phyloP scores from a whole-genome alignment of 2,888 invertebrate species.

The Julus scanicus region DNA sequence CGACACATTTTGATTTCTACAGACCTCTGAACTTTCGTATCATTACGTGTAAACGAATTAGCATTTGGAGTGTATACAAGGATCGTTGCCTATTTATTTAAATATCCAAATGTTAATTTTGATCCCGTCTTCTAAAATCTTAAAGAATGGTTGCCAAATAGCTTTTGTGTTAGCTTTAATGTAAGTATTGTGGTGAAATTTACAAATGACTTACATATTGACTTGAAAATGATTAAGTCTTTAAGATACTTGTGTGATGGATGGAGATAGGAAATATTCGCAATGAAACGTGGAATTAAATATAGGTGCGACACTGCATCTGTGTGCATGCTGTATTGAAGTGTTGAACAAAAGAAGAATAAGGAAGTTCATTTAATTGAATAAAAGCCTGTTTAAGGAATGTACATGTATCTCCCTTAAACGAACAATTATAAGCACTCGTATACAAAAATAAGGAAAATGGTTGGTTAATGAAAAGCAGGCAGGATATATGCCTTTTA shows the following conservation, averaged over 20 bases:
- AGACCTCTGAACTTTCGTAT: too few relatives aligned
- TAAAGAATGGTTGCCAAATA: too few relatives aligned
- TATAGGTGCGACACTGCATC: neutral
- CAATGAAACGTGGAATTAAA: neutral
- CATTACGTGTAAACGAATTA: too few relatives aligned
- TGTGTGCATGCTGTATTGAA: neutral
- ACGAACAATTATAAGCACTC: conserved; percentile 24
- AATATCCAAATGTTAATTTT: too few relatives aligned
- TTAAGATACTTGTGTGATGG: neutral
- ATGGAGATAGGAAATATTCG: neutral
- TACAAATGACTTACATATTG: neutral
- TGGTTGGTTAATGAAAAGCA: neutral
- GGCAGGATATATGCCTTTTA: conserved; percentile 26
- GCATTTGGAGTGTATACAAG: too few relatives aligned
- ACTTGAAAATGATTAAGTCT: neutral
- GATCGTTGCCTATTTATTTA: too few relatives aligned
- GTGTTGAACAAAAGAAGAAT: conserved; percentile 6
- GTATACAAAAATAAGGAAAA: neutral
- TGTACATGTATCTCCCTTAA: conserved; percentile 21
- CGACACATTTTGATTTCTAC: too few relatives aligned
- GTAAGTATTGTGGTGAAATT: neutral
- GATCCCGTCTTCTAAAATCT: too few relatives aligned
- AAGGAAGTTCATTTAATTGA: conserved; percentile 2
- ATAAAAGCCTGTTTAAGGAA: neutral
- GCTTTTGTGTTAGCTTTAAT: too few relatives aligned